Base-by-base conservation (phyloP, 1,140 invertebrate genomes). In the Drosophila melanogaster region DNA sequence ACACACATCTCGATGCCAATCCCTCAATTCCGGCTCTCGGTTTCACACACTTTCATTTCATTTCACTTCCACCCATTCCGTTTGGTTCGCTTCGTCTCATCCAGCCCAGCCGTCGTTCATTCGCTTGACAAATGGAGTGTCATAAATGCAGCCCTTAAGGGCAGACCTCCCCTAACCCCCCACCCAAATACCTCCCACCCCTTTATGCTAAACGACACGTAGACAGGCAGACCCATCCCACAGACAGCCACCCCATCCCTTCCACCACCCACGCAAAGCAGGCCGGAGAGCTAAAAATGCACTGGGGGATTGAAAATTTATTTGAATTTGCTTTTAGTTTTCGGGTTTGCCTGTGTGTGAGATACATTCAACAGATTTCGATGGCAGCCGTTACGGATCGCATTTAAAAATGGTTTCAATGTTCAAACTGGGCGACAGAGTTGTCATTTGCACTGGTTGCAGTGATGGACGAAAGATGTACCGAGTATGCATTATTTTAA, bases 271-370 rank as follows among this genome's bases (percentile, higher is more conserved):
- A 61, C 50, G 19, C 55, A 70, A 43, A 75, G 57, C 77, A 15
- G 50, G 64, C 70, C 46, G 58, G 64, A 67, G 61, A 79, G 79
- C 87, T 90, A 84, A 90, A 90, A 90, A 90, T 91, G 74, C 87
- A 89, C 87, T 79, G 77, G 89, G 83, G 87, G 89, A 90, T 91
- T 90, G 79, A 69, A 75, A 90, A 91, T 91, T 81, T 89, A 90
- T 90, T 90, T 90, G 87, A 83, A 89, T 90, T 90, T 90, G 87
- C 87, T 90, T 90, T 90, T 90, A 90, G 89, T 90, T 90, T 70
- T 79, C 44, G 72, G 61, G 49, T 73, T 61, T 33, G 41, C 47
- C 38, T 66, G 62, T 78, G 46, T 71, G 61, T 51, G 56, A 62
- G 74, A 58, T 60, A 89, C 69, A 89, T 89, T 89, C 84, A 89